Conservation (phyloP, 2,113 vertebrate genomes). For the Barbus barbus region DNA sequence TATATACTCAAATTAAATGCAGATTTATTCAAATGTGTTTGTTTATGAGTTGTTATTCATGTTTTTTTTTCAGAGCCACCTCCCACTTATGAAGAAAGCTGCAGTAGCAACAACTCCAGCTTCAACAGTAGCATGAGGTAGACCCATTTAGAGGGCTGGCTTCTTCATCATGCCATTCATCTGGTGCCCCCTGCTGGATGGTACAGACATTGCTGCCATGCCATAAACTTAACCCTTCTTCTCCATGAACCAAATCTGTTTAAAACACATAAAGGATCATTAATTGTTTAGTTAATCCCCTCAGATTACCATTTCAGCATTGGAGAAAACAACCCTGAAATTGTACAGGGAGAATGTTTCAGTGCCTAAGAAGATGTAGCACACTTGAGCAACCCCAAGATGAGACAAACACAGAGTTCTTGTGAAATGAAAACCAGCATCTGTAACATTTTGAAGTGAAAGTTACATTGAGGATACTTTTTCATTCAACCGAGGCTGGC, state of each 20-base stretch:
- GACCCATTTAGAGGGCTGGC: slow-evolving; percentile 5
- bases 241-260: neutral
- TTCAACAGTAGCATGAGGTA: slow-evolving; percentile 74
- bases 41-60: no score
- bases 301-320: slow-evolving; percentile 21
- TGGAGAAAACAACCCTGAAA: slow-evolving; percentile 15
- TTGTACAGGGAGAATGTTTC: slow-evolving; percentile 23
- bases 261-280: slow-evolving; percentile 32
- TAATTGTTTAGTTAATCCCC: slow-evolving; percentile 9
- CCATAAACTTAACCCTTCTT: slow-evolving; percentile 13
- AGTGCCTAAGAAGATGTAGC: slow-evolving; percentile 51
- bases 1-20: neutral
- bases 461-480: slow-evolving; percentile 22
- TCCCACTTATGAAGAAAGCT: slow-evolving; percentile 95
- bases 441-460: slow-evolving; percentile 76
- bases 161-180: slow-evolving; percentile 14
- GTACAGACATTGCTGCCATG: slow-evolving; percentile 41
- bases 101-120: slow-evolving; percentile 79
- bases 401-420: slow-evolving; percentile 29
- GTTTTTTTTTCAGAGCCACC: slow-evolving; percentile 82
- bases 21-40: neutral
- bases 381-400: slow-evolving; percentile 41
- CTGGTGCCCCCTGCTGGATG: slow-evolving; percentile 45
- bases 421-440: slow-evolving; percentile 63
- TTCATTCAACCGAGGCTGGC: slow-evolving; percentile 51